Evolutionary conservation across 1,140 invertebrate species (phyloP).

Genomic region (Pseudomyrmex concolor): DNA sequence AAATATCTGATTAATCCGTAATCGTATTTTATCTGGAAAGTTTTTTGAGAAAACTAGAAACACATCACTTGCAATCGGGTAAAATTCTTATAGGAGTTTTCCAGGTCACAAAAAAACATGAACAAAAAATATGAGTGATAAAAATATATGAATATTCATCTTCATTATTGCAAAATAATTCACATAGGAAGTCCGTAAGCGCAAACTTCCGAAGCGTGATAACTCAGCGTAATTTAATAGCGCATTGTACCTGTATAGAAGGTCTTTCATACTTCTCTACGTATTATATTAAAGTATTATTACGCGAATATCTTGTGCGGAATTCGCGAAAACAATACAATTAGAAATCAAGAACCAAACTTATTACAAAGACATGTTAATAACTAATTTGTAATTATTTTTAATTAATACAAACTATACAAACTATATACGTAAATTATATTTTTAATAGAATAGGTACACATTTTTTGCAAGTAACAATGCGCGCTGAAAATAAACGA

Average conservation of each 20-base stretch:
- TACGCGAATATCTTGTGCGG: background rate
- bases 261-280: background rate
- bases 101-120: background rate
- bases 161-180: conserved; percentile 51
- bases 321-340: background rate
- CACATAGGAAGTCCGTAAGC: conserved; percentile 33
- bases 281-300: conserved; percentile 19
- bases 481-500: too few species aligned
- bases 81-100: conserved; percentile 2
- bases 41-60: background rate
- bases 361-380: background rate
- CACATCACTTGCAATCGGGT: background rate
- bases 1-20: background rate
- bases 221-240: conserved; percentile 66
- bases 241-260: background rate
- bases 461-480: too few species aligned
- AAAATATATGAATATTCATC: conserved; percentile 57
- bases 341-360: background rate
- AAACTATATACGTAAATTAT: background rate
- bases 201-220: conserved; percentile 66
- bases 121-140: background rate
- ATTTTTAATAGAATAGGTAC: background rate
- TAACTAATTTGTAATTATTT: background rate
- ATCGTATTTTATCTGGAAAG: background rate
- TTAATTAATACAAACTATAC: background rate